Evolutionary conservation across 2,113 vertebrate species (phyloP), one percentile per base, ranked within the genome.

Genomic region (Gasterosteus nipponicus): DNA sequence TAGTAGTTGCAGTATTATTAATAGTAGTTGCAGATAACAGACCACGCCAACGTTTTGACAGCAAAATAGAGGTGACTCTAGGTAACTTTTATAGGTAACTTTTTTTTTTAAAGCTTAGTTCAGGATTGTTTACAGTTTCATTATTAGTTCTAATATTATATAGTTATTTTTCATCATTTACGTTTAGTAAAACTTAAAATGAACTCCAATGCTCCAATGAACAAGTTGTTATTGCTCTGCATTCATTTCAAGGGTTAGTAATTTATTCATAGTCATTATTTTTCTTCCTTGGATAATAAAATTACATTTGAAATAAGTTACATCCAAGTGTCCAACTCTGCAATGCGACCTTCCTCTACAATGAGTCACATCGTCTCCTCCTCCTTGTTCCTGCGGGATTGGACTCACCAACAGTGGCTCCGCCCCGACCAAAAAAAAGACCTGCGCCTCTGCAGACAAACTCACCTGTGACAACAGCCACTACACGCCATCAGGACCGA

Each of bases 381-480:
- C 35, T 61, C 41, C 60, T 33, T 81, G 78, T 68, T 78, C 47
- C 64, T 42, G n/a, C 75, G 61, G 42, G 83, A 86, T 78, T 89
- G 85, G 83, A 69, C 57, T 33, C 44, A 41, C 10, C 5, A 8
- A 12, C 26, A 7, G 11, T 38, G 79, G 75, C 89, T 86, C 92
- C 92, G 22, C 92, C 92, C 71, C 35, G 8, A 14, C 66, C 57
- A 38, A 38, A 38, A 62, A 26, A 75, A 72, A 68, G 16, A 75
- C 77, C 15, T 8, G 15, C 29, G 71, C 58, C 80, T 75, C 84
- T 83, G 76, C 67, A 72, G 65, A 72, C 72, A 3, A 69, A 68
- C 75, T 81, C 80, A 93, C 90, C 90, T 92, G 90, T 81, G 78
- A 77, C 84, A 78, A 15, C 78, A 14, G 35, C 75, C 62, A 47